Evolutionary conservation across 2,888 invertebrate genomes (phyloP).

Genomic region (Rosalia funebris): DNA sequence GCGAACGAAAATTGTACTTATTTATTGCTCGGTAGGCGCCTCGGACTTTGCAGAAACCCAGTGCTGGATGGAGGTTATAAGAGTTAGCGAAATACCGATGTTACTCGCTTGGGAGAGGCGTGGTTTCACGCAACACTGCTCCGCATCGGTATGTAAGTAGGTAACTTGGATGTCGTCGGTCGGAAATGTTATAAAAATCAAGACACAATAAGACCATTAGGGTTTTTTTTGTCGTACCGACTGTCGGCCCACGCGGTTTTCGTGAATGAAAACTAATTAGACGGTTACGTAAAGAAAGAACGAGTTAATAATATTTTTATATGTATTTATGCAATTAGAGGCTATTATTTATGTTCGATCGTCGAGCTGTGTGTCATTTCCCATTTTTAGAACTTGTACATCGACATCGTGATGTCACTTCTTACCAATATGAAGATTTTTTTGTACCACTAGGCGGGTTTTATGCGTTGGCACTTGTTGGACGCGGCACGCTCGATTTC

Average conservation of each 20-base stretch:
- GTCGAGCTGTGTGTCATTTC: constrained; percentile 34
- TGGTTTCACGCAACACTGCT: constrained; percentile 51
- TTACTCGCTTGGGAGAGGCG: constrained; percentile 44
- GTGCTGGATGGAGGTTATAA: constrained; percentile 12
- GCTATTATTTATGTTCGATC: constrained; percentile 24
- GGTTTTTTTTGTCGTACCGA: neutral
- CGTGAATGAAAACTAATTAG: neutral
- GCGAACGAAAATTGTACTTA: neutral
- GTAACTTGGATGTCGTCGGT: too few species aligned
- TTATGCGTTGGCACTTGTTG: constrained; percentile 28
- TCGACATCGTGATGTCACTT: constrained; percentile 38
- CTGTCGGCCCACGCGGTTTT: neutral
- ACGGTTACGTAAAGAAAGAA: neutral
- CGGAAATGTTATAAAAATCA: constrained; percentile 23
- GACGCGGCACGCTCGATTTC: constrained; percentile 26
- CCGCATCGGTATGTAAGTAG: constrained; percentile 54
- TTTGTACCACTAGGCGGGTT: neutral
- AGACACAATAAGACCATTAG: neutral
- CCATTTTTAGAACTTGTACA: constrained; percentile 43
- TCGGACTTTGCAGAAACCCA: neutral
- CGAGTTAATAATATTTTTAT: neutral
- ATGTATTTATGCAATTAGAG: constrained; percentile 33
- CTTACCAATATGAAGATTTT: constrained; percentile 16
- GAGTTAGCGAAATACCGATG: constrained; percentile 37
- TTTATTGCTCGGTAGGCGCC: neutral